Percentiles rank a stretch among this genome's conserved stretches.
Evolutionary conservation across 2,888 invertebrate genomes (phyloP).

Genomic region (Adineta ricciae): DNA sequence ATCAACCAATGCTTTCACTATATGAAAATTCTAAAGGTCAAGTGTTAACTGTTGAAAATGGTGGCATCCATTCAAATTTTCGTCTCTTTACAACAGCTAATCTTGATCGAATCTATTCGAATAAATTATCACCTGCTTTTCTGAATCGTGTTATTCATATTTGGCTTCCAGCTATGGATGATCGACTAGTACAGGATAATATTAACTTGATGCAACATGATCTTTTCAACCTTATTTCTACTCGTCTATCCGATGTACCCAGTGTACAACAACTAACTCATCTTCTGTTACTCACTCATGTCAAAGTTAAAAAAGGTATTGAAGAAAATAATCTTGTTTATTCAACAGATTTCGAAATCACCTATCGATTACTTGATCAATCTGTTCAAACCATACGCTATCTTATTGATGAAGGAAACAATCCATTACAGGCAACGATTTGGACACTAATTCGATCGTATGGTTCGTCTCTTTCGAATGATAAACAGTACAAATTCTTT

Average conservation of each 20-base stretch:
- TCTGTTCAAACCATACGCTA: not conserved
- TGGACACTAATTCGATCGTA: not conserved
- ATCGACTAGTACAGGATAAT: not conserved
- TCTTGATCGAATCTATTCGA: not conserved
- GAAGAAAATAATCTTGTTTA: not conserved
- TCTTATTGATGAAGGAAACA: not conserved
- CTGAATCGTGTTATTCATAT: not conserved
- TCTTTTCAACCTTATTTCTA: not conserved
- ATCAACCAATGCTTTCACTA: not conserved
- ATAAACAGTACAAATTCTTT: not conserved
- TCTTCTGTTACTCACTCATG: not conserved
- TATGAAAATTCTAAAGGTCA: not conserved
- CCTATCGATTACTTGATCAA: not conserved
- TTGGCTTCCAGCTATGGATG: not conserved
- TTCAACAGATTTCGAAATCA: not conserved
- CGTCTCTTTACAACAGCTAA: constrained; percentile 14
- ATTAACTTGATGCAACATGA: not conserved
- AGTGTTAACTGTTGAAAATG: not conserved
- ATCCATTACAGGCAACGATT: not conserved
- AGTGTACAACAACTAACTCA: not conserved
- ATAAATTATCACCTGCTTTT: constrained; percentile 4
- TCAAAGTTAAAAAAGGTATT: not conserved
- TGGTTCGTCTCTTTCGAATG: not conserved
- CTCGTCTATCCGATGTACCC: not conserved
- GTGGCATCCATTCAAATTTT: not conserved